phyloP scores from a whole-genome alignment of 2,113 vertebrate genomes.

The Myrmecobius fasciatus region DNA sequence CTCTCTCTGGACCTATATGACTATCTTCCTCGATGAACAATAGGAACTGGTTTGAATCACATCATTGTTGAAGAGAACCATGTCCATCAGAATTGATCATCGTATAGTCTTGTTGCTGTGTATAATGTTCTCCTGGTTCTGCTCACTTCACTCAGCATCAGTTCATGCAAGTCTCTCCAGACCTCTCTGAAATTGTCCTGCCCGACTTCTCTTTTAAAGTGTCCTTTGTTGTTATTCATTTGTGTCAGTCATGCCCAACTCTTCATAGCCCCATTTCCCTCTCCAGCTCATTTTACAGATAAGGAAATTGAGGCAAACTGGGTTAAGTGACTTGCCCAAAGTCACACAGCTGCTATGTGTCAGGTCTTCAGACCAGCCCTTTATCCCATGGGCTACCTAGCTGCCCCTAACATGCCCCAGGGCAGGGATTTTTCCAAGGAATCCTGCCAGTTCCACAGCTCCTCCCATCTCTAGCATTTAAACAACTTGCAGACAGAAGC shows the following conservation, averaged over 20 bases:
- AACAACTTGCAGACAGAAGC: neutral
- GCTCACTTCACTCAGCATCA: no score
- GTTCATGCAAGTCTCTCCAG: no score
- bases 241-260: neutral
- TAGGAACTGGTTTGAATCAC: no score
- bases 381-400: neutral
- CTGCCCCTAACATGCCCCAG: neutral
- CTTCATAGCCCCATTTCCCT: neutral
- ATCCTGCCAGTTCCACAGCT: neutral
- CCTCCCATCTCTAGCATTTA: neutral
- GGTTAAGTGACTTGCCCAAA: neutral
- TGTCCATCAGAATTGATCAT: no score
- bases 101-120: no score
- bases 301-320: neutral
- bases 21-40: no score
- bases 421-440: neutral
- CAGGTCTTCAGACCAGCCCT: neutral
- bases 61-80: no score
- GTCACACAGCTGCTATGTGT: neutral
- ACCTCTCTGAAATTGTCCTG: no score
- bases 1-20: no score
- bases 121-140: no score
- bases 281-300: neutral
- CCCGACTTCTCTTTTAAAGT: neutral
- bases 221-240: neutral